Evolutionary conservation across 2,888 invertebrate genomes (phyloP).

Genomic region (Linhomoeus sp.): DNA sequence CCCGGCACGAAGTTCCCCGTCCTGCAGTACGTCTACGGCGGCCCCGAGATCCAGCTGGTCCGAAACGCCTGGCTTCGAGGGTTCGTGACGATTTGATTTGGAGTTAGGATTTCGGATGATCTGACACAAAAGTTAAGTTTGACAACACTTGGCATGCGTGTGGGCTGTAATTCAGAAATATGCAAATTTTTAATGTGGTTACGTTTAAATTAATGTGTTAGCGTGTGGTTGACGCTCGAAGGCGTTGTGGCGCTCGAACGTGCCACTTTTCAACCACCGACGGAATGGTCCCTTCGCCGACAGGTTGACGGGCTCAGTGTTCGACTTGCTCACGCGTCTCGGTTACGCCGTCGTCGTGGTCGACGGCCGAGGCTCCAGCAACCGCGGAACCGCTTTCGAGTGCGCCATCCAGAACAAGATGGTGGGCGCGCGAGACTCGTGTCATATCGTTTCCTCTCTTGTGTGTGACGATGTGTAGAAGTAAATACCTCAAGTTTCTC

Average conservation of each 20-base stretch:
- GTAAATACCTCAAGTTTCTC: not conserved
- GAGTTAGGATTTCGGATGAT: too few relatives aligned
- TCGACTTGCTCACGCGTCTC: slow-evolving; percentile 30
- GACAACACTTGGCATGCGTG: too few relatives aligned
- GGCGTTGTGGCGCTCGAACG: not conserved
- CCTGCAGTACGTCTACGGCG: slow-evolving; percentile 87
- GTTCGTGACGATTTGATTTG: not conserved
- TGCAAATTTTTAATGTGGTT: too few relatives aligned
- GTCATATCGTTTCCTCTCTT: too few relatives aligned
- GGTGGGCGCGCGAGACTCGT: slow-evolving; percentile 35
- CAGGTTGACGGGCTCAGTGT: too few relatives aligned
- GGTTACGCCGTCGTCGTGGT: slow-evolving; percentile 89
- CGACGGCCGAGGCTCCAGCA: slow-evolving; percentile 82
- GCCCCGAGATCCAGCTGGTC: slow-evolving; percentile 91
- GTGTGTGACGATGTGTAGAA: not conserved
- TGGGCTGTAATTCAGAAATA: too few relatives aligned
- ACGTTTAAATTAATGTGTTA: too few relatives aligned
- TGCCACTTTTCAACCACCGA: not conserved
- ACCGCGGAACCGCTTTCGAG: slow-evolving; percentile 77
- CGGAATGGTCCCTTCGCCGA: too few relatives aligned
- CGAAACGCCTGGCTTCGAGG: slow-evolving; percentile 42
- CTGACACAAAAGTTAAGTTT: too few relatives aligned
- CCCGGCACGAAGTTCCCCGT: slow-evolving; percentile 74
- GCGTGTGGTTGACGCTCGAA: too few relatives aligned
- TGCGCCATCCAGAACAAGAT: slow-evolving; percentile 66